A percentile compares a stretch with the other conserved stretches of the same genome.
These are phyloP conservation scores for Sakesphorus luctuosus DNA, from an alignment of 2,113 vertebrate species.

Conservation along the genomic window DNA sequence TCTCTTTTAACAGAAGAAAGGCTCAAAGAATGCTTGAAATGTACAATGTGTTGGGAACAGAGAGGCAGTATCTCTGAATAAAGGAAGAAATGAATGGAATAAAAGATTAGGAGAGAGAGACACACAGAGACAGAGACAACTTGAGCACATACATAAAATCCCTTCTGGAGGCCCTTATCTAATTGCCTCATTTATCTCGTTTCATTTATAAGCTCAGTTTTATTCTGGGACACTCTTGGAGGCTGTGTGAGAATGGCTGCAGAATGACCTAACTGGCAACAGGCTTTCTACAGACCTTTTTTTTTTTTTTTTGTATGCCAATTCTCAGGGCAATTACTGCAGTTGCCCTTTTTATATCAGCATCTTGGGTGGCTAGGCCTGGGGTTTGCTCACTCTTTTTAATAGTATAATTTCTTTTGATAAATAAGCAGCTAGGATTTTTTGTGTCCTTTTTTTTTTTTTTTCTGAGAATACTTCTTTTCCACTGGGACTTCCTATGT, in stretches of 20 bases:
- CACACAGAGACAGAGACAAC: conserved; percentile 42
- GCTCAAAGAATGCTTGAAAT: conserved; percentile 25
- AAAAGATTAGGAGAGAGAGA: conserved; percentile 54
- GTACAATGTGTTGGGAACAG: conserved; percentile 43
- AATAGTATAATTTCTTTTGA: conserved; percentile 60
- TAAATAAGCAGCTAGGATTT: conserved; percentile 53
- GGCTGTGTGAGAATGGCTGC: conserved; percentile 56
- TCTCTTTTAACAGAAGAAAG: conserved; percentile 1
- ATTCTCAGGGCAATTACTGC: conserved; percentile 68
- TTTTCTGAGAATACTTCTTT: conserved; percentile 29
- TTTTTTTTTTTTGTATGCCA: conserved; percentile 45
- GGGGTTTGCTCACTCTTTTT: conserved; percentile 57
- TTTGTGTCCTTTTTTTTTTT: background rate
- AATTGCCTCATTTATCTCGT: conserved; percentile 66
- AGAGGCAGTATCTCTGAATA: conserved; percentile 42
- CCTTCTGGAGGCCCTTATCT: conserved; percentile 63
- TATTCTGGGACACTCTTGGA: conserved; percentile 55
- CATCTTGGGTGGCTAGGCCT: conserved; percentile 59
- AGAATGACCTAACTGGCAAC: conserved; percentile 68
- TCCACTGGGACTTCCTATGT: conserved; percentile 33
- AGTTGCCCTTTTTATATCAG: conserved; percentile 58
- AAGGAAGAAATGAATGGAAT: conserved; percentile 55
- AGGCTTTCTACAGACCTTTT: conserved; percentile 44
- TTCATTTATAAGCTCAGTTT: conserved; percentile 69
- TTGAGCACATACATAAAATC: conserved; percentile 53